Evolutionary conservation across 1,140 invertebrate species (phyloP).

Genomic region (Drosophila orosa): DNA sequence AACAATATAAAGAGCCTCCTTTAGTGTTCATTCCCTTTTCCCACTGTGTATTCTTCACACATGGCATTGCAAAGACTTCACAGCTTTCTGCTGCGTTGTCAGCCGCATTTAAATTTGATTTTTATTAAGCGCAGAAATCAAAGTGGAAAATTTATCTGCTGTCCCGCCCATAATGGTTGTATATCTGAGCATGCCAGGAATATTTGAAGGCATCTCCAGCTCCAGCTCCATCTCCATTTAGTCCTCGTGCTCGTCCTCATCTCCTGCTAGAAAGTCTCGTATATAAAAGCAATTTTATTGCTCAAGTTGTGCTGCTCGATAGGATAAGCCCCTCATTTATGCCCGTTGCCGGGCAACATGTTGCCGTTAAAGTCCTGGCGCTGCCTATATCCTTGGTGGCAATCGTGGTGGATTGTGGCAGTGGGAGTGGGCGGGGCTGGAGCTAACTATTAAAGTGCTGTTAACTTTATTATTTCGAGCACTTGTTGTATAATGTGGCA

Average conservation of each 20-base stretch:
- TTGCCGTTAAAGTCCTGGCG: slow-evolving; percentile 50
- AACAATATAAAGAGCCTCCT: not conserved
- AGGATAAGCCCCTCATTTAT: slow-evolving; percentile 79
- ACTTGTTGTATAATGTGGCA: slow-evolving; percentile 82
- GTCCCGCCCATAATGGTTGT: slow-evolving; percentile 43
- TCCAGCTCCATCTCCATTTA: not conserved
- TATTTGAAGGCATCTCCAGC: slow-evolving; percentile 54
- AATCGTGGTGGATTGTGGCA: slow-evolving; percentile 18
- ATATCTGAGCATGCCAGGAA: slow-evolving; percentile 66
- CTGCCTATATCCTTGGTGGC: slow-evolving; percentile 15
- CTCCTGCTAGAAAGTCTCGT: slow-evolving; percentile 16
- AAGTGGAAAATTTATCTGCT: slow-evolving; percentile 75
- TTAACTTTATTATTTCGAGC: slow-evolving; percentile 83
- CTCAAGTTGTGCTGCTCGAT: slow-evolving; percentile 79
- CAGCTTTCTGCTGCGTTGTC: slow-evolving; percentile 64
- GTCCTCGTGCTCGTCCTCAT: slow-evolving; percentile 10
- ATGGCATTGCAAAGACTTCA: slow-evolving; percentile 28
- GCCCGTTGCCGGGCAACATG: slow-evolving; percentile 76
- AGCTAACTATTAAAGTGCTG: slow-evolving; percentile 80
- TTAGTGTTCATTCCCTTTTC: not conserved
- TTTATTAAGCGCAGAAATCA: slow-evolving; percentile 81
- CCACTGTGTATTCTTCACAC: slow-evolving; percentile 30
- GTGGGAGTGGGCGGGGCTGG: slow-evolving; percentile 16
- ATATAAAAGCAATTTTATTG: slow-evolving; percentile 81
- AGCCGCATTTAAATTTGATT: slow-evolving; percentile 82